These are phyloP conservation scores for Rhabdomys pumilio DNA, from an alignment of 2,797 vertebrate genomes.

Conservation along the genomic window DNA sequence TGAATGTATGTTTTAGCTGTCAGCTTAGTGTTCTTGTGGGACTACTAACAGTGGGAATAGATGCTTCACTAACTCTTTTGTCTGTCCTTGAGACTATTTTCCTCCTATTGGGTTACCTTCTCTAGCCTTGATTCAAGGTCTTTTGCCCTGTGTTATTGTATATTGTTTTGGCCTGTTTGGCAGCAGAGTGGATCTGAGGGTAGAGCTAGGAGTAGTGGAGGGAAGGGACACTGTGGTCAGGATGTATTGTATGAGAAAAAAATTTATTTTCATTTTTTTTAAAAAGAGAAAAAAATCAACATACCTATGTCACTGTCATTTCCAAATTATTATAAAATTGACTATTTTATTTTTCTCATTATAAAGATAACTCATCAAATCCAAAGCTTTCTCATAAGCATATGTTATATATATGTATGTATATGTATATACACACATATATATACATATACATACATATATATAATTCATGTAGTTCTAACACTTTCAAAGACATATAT, in stretches of 20 bases:
- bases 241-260: not conserved
- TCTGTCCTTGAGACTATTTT: not conserved
- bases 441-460: no score
- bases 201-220: not conserved
- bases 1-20: not conserved
- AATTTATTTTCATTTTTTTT: not conserved
- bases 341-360: not conserved
- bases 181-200: not conserved
- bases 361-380: no score
- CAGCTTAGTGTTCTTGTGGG: not conserved
- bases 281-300: not conserved
- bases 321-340: constrained; percentile 9
- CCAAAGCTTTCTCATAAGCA: no score
- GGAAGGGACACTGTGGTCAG: not conserved
- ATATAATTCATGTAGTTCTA: no score
- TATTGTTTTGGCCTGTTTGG: not conserved
- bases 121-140: not conserved
- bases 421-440: no score
- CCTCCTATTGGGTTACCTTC: not conserved
- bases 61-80: not conserved
- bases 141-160: not conserved
- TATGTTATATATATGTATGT: no score
- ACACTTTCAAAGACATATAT: no score
- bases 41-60: not conserved
- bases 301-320: not conserved